Evolutionary conservation across 2,888 invertebrate species (phyloP), one percentile per base, ranked within the genome.

Genomic region (Hirtodrosophila histrioides): DNA sequence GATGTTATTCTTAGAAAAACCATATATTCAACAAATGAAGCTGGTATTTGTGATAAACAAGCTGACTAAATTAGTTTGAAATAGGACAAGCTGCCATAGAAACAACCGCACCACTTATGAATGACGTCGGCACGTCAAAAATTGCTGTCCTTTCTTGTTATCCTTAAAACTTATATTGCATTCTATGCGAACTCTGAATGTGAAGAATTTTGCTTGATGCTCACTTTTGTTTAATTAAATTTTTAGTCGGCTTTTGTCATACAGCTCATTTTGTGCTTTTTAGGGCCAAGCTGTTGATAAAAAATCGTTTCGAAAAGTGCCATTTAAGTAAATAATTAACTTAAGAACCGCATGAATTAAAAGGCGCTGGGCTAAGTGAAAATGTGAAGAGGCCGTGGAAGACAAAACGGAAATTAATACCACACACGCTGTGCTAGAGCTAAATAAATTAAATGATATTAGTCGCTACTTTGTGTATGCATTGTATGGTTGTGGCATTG

Each of bases 401-500:
- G 69, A 72, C 64, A 72, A 79, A 77, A 67, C 74, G 78, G 76
- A 81, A 83, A 81, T 71, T 72, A 83, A 83, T 76, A 63, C 40
- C 65, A 63, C 63, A 65, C 60, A 46, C 48, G 56, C 61, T 70
- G 72, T 48, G 73, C 41, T 10, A 55, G 57, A 63, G 50, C 65
- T 69, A 70, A 76, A 75, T 81, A 83, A 82, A 83, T 81, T 60
- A 77, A 81, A 83, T 75, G 65, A 77, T 81, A 77, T 83, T 71
- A 75, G 66, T 64, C 61, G 66, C 77, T 72, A 77, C 70, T 78
- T 74, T 72, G 76, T 61, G 49, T 43, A 58, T 54, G 58, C 55
- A 50, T 56, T 24, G 50, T 31, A 9, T 7, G 31, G 31, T 45
- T 75, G 75, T 10, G 71, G 73, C 63, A 71, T 45, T 64, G 66